phyloP scores from a whole-genome alignment of 2,797 vertebrate species.

The Helarctos malayanus region DNA sequence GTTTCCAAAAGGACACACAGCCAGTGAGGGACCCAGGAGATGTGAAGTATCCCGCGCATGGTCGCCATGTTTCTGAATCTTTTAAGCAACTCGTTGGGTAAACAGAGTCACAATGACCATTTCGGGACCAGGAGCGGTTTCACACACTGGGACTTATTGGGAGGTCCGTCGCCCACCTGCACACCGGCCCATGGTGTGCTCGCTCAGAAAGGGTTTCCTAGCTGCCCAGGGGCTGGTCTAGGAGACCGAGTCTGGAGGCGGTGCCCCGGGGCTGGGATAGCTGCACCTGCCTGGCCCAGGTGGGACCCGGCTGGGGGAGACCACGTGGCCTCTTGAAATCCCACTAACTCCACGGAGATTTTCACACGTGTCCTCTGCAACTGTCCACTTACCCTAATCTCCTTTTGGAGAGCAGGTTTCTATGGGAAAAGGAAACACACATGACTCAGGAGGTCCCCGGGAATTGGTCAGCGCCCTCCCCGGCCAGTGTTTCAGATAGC shows the following conservation, averaged over 20 bases:
- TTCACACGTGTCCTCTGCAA: accelerated
- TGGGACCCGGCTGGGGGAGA: background rate
- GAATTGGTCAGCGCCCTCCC: accelerated
- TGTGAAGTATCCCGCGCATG: accelerated
- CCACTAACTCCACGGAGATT: background rate
- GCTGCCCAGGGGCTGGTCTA: accelerated
- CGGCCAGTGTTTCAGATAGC: accelerated
- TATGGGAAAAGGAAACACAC: background rate
- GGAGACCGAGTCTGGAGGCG: accelerated
- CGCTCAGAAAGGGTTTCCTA: accelerated
- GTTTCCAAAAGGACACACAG: background rate
- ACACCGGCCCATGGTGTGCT: accelerated
- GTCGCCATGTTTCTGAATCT: accelerated
- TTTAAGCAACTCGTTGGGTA: background rate
- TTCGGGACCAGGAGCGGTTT: background rate
- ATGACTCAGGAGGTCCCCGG: background rate
- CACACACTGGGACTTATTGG: accelerated
- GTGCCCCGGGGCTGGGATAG: accelerated
- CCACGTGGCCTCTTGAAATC: background rate
- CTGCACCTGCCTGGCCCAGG: no score
- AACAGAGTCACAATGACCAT: accelerated
- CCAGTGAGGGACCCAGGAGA: accelerated
- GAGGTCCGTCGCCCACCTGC: accelerated
- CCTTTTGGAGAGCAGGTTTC: slow-evolving; percentile 25
- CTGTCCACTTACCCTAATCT: background rate